Percentiles rank a stretch among this genome's conserved stretches.
Conservation (phyloP, 2,797 vertebrate species). For the Macropus fuliginosus region DNA sequence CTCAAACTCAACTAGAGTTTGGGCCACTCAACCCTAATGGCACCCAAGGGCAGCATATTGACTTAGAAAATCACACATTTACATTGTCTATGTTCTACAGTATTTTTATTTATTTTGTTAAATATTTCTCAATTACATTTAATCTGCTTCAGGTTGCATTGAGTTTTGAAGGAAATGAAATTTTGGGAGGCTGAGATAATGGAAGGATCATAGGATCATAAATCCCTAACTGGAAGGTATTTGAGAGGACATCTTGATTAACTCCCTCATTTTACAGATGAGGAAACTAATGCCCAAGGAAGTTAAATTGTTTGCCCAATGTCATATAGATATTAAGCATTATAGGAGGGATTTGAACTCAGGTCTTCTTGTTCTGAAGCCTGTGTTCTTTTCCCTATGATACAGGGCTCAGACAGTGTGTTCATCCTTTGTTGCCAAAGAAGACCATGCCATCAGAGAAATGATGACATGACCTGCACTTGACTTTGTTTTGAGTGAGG, state of each 20-base stretch:
- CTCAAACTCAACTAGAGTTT: background rate
- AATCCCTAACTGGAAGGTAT: background rate
- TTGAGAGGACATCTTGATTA: background rate
- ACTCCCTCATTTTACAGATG: background rate
- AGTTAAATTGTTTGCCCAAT: background rate
- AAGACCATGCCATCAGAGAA: too few relatives aligned
- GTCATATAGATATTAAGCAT: background rate
- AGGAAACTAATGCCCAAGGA: background rate
- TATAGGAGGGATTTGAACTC: background rate
- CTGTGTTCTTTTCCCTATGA: background rate
- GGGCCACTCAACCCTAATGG: background rate
- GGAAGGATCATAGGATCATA: background rate
- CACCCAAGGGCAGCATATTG: background rate
- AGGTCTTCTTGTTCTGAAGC: background rate
- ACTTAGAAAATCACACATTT: background rate
- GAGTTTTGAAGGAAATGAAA: background rate
- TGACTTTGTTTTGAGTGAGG: too few relatives aligned
- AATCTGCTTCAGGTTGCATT: background rate
- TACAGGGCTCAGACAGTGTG: background rate
- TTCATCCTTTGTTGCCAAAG: too few relatives aligned
- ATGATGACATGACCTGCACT: too few relatives aligned
- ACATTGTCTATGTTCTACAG: background rate
- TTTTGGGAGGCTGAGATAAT: background rate
- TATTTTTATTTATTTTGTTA: background rate
- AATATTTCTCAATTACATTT: background rate